phyloP scores from a whole-genome alignment of 2,888 invertebrate species.

The Lycocerus yunnanus region DNA sequence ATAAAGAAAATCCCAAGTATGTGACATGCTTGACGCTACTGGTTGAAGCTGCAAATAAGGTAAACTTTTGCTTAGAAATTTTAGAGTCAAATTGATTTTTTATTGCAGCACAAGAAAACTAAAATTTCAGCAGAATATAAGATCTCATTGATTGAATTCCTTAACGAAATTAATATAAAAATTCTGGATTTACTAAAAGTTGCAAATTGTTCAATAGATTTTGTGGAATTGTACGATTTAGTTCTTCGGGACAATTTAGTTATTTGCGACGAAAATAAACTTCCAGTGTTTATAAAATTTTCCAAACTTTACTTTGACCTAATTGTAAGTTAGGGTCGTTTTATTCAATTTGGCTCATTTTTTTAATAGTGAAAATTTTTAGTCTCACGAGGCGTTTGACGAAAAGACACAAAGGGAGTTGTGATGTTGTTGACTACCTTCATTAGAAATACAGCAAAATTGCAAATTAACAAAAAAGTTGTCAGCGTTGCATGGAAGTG shows the following conservation, averaged over 20 bases:
- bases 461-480: constrained; percentile 39
- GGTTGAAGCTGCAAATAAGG: neutral
- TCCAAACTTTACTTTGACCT: constrained; percentile 27
- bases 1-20: neutral
- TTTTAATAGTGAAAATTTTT: neutral
- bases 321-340: constrained; percentile 29
- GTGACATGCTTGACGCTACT: neutral
- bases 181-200: constrained; percentile 9
- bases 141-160: constrained; percentile 23
- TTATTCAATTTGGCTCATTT: neutral
- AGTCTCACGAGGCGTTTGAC: neutral
- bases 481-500: constrained; percentile 42
- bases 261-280: constrained; percentile 22
- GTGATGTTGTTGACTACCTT: constrained; percentile 44
- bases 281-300: constrained; percentile 16
- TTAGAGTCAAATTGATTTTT: neutral
- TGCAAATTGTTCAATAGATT: neutral
- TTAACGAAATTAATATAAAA: constrained; percentile 7
- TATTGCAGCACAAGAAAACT: constrained; percentile 42
- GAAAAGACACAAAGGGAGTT: constrained; percentile 26
- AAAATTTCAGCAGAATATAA: constrained; percentile 41
- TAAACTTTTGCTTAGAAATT: neutral
- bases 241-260: constrained; percentile 31
- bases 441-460: constrained; percentile 44
- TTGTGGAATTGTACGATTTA: constrained; percentile 27